These are phyloP conservation scores for Trypoxylus dichotomus DNA, from an alignment of 1,140 invertebrate species.

Conservation along the genomic window DNA sequence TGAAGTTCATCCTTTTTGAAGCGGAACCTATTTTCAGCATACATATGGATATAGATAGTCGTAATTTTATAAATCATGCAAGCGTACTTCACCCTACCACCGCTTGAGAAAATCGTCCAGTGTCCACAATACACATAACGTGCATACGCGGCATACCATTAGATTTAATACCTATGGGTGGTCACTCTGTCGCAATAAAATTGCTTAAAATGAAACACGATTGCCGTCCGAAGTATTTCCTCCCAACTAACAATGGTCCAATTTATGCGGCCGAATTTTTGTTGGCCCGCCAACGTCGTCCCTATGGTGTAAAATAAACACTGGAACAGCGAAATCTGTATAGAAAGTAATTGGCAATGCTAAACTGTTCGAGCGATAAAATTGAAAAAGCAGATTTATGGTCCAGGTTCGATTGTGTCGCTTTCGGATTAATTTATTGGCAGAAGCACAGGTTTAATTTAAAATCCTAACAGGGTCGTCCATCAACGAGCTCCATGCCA, in stretches of 20 bases:
- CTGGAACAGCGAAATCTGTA: conserved; percentile 2
- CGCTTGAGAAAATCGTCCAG: not conserved
- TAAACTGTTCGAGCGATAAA: conserved; percentile 34
- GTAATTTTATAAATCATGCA: not conserved
- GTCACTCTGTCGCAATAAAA: not conserved
- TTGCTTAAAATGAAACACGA: conserved; percentile 16
- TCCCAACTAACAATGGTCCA: conserved; percentile 6
- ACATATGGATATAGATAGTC: not conserved
- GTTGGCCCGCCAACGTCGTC: not conserved
- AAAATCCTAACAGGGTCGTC: conserved; percentile 35
- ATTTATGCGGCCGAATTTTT: conserved; percentile 13
- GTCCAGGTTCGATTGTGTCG: conserved; percentile 34
- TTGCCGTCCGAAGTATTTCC: conserved; percentile 5
- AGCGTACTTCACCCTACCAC: not conserved
- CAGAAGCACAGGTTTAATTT: conserved; percentile 36
- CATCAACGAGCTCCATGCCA: conserved; percentile 26
- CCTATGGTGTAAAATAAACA: conserved; percentile 1
- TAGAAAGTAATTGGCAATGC: conserved; percentile 33
- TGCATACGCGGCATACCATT: not conserved
- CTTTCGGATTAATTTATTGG: conserved; percentile 37
- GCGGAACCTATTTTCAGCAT: no score
- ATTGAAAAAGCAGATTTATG: conserved; percentile 36
- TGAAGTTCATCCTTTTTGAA: no score
- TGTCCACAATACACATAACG: not conserved
- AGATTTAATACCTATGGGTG: not conserved